phyloP scores from a whole-genome alignment of 2,113 vertebrate genomes.

The Megatriorchis doriae region DNA sequence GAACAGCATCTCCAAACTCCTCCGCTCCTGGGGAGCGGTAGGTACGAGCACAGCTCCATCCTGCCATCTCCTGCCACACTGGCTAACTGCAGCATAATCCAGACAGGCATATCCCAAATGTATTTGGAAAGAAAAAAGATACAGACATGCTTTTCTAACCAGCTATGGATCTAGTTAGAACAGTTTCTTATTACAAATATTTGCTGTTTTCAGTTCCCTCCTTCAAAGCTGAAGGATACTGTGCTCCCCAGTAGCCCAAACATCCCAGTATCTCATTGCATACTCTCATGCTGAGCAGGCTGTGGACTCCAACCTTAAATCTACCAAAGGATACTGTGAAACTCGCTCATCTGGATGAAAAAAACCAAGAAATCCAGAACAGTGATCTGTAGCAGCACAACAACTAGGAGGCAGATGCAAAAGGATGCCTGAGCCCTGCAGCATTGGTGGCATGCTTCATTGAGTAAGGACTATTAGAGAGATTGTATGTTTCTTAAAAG shows the following conservation, averaged over 20 bases:
- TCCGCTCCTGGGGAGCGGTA: fast-evolving
- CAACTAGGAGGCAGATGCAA: neutral
- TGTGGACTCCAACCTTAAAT: neutral
- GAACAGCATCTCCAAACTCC: neutral
- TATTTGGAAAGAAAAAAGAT: neutral
- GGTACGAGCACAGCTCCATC: neutral
- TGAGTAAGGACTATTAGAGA: neutral
- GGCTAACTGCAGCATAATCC: neutral
- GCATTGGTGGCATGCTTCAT: neutral
- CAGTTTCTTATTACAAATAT: neutral
- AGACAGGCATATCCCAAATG: fast-evolving
- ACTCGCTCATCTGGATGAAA: neutral
- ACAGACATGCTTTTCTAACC: neutral
- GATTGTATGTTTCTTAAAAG: neutral
- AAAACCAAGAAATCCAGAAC: neutral
- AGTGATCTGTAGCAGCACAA: neutral
- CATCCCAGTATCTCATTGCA: neutral
- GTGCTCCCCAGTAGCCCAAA: neutral
- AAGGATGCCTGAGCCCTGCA: neutral
- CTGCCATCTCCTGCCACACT: slow-evolving; percentile 40
- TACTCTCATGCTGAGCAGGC: neutral
- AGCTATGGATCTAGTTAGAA: fast-evolving
- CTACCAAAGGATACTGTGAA: neutral
- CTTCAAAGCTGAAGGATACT: neutral
- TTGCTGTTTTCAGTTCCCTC: neutral